Evolutionary conservation across 53 echinoderm and acorn worm species (phyloP).

Genomic region (Henricia sp.): DNA sequence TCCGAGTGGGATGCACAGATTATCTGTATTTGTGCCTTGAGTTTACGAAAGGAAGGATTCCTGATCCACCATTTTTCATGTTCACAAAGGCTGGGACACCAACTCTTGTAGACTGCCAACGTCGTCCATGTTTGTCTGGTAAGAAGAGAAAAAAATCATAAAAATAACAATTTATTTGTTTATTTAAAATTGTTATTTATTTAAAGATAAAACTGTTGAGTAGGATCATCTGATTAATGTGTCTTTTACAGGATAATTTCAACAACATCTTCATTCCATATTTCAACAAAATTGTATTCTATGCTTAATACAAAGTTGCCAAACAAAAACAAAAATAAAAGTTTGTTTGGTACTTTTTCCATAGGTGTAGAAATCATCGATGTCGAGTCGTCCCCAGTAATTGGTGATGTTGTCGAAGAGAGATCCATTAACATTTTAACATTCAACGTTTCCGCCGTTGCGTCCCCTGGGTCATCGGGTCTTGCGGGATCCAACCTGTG

Average conservation of each 20-base stretch:
- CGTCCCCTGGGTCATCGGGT: constrained; percentile 60
- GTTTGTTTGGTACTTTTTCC: background rate
- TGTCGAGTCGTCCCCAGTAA: background rate
- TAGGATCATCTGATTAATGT: too few relatives aligned
- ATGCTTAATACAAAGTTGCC: too few relatives aligned
- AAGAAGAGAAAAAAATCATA: constrained; percentile 14
- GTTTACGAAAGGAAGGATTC: constrained; percentile 69
- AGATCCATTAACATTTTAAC: constrained; percentile 46
- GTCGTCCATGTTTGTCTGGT: constrained; percentile 79
- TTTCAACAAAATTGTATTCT: too few relatives aligned
- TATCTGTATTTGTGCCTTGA: constrained; percentile 78
- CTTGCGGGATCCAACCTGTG: constrained; percentile 67
- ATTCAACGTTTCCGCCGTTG: constrained; percentile 68
- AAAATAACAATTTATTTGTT: too few relatives aligned
- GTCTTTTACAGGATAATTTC: too few relatives aligned
- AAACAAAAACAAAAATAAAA: too few relatives aligned
- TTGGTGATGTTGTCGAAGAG: constrained; percentile 60
- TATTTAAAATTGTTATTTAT: too few relatives aligned
- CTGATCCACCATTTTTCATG: constrained; percentile 79
- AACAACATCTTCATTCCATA: too few relatives aligned
- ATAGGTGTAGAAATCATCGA: constrained; percentile 34
- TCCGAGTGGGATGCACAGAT: constrained; percentile 77
- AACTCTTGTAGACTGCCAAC: constrained; percentile 76
- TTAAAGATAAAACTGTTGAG: too few relatives aligned
- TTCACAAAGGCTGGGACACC: constrained; percentile 67